A percentile compares a stretch with the other conserved stretches of the same genome.
phyloP scores from a whole-genome alignment of 2,888 invertebrate species.

The Aphidoletes aphidimyza region DNA sequence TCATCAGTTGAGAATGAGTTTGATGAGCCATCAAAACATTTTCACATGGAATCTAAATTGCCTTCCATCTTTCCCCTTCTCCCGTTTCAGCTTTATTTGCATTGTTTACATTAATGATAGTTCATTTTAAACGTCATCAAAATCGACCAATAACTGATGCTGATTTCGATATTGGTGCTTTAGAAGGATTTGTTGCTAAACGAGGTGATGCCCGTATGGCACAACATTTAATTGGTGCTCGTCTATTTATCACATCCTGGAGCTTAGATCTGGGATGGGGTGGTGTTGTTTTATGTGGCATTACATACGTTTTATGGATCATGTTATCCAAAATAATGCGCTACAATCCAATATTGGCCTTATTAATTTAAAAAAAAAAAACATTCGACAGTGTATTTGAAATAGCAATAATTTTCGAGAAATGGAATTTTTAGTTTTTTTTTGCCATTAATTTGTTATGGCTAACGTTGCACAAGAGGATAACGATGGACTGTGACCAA shows the following conservation, averaged over 20 bases:
- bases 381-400: not conserved
- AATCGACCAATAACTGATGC: slow-evolving; percentile 72
- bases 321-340: slow-evolving; percentile 90
- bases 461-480: no score
- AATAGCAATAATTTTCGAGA: not conserved
- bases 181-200: slow-evolving; percentile 76
- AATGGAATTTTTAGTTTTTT: no score
- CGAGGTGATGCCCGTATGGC: slow-evolving; percentile 69
- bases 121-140: slow-evolving; percentile 89
- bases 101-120: slow-evolving; percentile 89
- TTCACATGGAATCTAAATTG: not conserved
- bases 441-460: no score
- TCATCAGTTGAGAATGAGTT: no score
- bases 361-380: slow-evolving; percentile 70
- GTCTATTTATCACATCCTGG: slow-evolving; percentile 83
- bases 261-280: slow-evolving; percentile 87
- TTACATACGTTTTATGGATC: slow-evolving; percentile 88
- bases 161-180: slow-evolving; percentile 74
- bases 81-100: slow-evolving; percentile 86
- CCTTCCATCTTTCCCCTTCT: not conserved
- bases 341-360: slow-evolving; percentile 82
- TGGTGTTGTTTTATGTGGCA: slow-evolving; percentile 83
- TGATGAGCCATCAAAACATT: no score
- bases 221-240: slow-evolving; percentile 72
- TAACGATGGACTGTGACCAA: no score